These are phyloP conservation scores for Actinemys pallida DNA, from an alignment of 2,113 vertebrate genomes.

Conservation along the genomic window DNA sequence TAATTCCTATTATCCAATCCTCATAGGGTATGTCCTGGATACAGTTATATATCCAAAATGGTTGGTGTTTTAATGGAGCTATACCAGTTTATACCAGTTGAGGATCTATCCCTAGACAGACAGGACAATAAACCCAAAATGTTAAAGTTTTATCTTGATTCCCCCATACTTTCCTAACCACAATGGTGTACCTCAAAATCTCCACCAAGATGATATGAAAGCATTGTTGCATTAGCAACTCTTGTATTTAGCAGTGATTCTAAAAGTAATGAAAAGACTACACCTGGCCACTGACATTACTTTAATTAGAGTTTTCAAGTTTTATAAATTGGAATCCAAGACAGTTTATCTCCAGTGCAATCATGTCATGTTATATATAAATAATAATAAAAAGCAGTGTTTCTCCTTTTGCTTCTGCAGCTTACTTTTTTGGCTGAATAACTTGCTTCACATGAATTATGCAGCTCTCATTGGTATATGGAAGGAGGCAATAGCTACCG, in stretches of 20 bases:
- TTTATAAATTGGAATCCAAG: constrained; percentile 55
- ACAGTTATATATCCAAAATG: neutral
- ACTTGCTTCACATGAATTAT: constrained; percentile 58
- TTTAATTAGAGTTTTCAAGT: constrained; percentile 58
- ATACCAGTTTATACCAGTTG: neutral
- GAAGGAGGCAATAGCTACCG: constrained; percentile 29
- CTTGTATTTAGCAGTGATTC: constrained; percentile 46
- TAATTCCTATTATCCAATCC: neutral
- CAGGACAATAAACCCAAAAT: constrained; percentile 42
- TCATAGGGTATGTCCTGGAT: neutral
- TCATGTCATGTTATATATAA: constrained; percentile 43
- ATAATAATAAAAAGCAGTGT: constrained; percentile 18
- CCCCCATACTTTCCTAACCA: neutral
- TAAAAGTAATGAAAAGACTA: constrained; percentile 58
- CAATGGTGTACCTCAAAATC: neutral
- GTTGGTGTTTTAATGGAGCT: neutral
- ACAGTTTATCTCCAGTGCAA: constrained; percentile 31
- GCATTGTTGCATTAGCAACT: constrained; percentile 25
- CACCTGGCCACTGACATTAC: constrained; percentile 48
- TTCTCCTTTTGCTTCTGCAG: constrained; percentile 51
- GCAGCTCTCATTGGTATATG: constrained; percentile 42
- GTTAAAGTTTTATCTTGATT: neutral
- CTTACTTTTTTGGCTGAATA: constrained; percentile 39
- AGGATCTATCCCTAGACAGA: neutral
- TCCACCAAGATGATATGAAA: neutral